Evolutionary conservation across 1,140 invertebrate genomes (phyloP).

Genomic region (Venturia canescens): DNA sequence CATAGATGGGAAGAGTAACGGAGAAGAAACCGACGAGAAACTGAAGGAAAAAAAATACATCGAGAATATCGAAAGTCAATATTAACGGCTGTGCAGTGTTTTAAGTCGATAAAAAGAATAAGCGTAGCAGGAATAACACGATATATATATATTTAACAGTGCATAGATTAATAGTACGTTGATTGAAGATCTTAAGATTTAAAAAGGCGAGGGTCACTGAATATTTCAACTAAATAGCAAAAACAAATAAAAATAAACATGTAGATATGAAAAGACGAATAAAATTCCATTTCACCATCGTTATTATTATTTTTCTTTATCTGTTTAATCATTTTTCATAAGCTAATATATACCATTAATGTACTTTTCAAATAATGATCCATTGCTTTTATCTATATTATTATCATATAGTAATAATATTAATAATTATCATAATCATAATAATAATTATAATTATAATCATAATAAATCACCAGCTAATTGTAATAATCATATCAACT

Average conservation of each 20-base stretch:
- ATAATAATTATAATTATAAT: no score
- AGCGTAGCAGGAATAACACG: constrained; percentile 18
- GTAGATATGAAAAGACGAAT: constrained; percentile 16
- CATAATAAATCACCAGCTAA: not conserved
- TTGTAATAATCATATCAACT: constrained; percentile 70
- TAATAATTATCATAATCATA: no score
- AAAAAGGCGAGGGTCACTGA: constrained; percentile 34
- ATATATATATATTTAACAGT: constrained; percentile 29
- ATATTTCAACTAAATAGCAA: not conserved
- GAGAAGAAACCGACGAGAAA: no score
- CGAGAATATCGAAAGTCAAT: constrained; percentile 16
- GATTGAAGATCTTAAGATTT: constrained; percentile 34
- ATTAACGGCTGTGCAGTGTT: constrained; percentile 52
- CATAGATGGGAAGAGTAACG: not conserved
- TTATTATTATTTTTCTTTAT: constrained; percentile 44
- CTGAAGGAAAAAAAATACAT: constrained; percentile 15
- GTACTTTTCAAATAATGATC: constrained; percentile 55
- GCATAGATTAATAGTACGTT: constrained; percentile 22
- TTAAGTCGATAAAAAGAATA: constrained; percentile 45
- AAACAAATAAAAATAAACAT: constrained; percentile 21
- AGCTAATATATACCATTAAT: constrained; percentile 53
- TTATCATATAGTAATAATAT: constrained; percentile 53
- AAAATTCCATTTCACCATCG: constrained; percentile 45
- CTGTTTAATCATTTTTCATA: constrained; percentile 52
- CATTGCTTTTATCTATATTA: constrained; percentile 51